These are phyloP conservation scores for Euplexia lucipara DNA, from an alignment of 2,888 invertebrate genomes.

Conservation along the genomic window DNA sequence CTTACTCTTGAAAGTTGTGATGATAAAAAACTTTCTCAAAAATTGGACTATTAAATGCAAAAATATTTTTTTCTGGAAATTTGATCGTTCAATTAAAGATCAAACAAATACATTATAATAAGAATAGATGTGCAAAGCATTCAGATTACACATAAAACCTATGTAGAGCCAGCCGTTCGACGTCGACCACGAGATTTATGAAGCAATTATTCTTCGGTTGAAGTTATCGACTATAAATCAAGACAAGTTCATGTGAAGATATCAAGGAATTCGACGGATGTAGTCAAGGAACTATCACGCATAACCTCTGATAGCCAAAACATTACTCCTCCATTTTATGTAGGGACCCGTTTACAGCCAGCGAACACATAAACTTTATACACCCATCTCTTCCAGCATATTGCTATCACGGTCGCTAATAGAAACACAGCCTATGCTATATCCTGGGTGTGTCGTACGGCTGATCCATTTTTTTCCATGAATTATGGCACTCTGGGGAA, in stretches of 20 bases:
- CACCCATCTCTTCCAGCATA: constrained; percentile 60
- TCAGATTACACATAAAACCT: not conserved
- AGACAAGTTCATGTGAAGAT: constrained; percentile 17
- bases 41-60: too few relatives aligned
- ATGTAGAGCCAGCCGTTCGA: not conserved
- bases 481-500: constrained; percentile 80
- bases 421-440: constrained; percentile 65
- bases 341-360: constrained; percentile 23
- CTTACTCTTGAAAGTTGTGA: too few relatives aligned
- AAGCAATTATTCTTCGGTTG: not conserved
- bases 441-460: constrained; percentile 67
- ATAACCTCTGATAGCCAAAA: constrained; percentile 6
- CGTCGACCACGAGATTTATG: not conserved
- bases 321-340: constrained; percentile 35
- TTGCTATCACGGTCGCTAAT: constrained; percentile 62
- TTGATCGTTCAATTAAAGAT: too few relatives aligned
- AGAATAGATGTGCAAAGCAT: too few relatives aligned
- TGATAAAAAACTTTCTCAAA: too few relatives aligned
- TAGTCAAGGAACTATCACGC: constrained; percentile 16
- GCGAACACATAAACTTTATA: constrained; percentile 35
- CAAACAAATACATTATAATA: too few relatives aligned
- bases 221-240: not conserved
- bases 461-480: constrained; percentile 84
- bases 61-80: too few relatives aligned
- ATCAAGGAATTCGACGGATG: constrained; percentile 14